These are phyloP conservation scores for Muntiacus reevesi DNA, from an alignment of 2,113 vertebrate species.

Conservation along the genomic window DNA sequence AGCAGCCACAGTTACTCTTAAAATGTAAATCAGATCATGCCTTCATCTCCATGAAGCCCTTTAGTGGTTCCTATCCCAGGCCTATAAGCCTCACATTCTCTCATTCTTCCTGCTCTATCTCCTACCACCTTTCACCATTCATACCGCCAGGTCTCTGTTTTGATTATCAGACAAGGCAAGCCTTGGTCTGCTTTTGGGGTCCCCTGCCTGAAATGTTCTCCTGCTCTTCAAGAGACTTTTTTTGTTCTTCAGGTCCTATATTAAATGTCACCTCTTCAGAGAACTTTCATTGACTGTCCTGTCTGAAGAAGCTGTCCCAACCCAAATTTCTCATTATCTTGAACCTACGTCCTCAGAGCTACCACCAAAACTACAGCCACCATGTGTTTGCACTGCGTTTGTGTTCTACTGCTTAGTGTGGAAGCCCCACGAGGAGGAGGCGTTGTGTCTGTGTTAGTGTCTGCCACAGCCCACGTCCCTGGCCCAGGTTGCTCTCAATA, in stretches of 20 bases:
- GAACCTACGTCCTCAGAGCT: background rate
- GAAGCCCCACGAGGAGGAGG: background rate
- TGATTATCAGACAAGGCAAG: background rate
- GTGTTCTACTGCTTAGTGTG: background rate
- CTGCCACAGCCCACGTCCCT: background rate
- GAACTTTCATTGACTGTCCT: background rate
- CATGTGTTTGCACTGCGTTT: background rate
- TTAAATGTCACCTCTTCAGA: background rate
- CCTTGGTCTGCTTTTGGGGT: background rate
- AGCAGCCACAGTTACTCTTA: background rate
- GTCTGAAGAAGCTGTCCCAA: background rate
- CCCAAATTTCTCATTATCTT: background rate
- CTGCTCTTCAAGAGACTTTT: background rate
- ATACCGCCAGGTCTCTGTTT: background rate
- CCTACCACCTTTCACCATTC: background rate
- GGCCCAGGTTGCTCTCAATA: background rate
- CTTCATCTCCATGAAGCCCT: background rate
- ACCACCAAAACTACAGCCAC: background rate
- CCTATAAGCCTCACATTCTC: background rate
- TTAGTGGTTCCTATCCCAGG: background rate
- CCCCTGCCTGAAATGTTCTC: background rate
- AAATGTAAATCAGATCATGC: background rate
- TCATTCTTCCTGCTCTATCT: background rate
- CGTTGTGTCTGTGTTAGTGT: background rate
- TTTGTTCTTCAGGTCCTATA: background rate